Evolutionary conservation across 2,797 vertebrate genomes (phyloP).

Genomic region (Neopelma chrysocephalum): DNA sequence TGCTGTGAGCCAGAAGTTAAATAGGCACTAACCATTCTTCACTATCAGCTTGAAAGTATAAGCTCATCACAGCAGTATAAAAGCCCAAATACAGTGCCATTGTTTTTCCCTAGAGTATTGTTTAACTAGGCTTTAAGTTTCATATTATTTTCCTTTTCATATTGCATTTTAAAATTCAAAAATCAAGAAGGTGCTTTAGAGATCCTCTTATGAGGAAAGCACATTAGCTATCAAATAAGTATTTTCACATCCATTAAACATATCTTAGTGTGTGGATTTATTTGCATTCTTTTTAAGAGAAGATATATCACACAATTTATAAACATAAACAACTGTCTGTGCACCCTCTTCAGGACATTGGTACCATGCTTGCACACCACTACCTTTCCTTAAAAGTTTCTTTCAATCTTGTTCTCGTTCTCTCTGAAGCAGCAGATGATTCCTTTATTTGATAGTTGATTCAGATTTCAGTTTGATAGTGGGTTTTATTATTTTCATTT

Average conservation of each 20-base stretch:
- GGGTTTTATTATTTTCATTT: background rate
- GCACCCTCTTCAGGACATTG: background rate
- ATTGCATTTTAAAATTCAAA: background rate
- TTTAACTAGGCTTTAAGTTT: background rate
- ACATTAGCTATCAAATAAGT: background rate
- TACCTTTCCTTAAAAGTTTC: background rate
- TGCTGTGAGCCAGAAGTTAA: background rate
- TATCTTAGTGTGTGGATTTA: background rate
- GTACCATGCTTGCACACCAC: background rate
- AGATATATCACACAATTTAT: background rate
- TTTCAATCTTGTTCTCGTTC: background rate
- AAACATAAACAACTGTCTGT: background rate
- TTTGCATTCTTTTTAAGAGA: background rate
- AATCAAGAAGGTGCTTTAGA: background rate
- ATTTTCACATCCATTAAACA: background rate
- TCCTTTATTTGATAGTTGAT: background rate
- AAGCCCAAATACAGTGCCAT: background rate
- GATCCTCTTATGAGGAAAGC: background rate
- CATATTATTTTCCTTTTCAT: background rate
- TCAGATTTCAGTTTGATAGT: background rate
- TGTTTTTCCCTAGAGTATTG: background rate
- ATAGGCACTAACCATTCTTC: background rate
- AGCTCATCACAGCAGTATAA: background rate
- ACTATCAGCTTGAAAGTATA: background rate
- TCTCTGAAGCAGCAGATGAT: background rate